A percentile compares a stretch with the other conserved stretches of the same genome.
These are phyloP conservation scores for Coelinius sp. DNA, from an alignment of 2,888 invertebrate species.

Conservation along the genomic window DNA sequence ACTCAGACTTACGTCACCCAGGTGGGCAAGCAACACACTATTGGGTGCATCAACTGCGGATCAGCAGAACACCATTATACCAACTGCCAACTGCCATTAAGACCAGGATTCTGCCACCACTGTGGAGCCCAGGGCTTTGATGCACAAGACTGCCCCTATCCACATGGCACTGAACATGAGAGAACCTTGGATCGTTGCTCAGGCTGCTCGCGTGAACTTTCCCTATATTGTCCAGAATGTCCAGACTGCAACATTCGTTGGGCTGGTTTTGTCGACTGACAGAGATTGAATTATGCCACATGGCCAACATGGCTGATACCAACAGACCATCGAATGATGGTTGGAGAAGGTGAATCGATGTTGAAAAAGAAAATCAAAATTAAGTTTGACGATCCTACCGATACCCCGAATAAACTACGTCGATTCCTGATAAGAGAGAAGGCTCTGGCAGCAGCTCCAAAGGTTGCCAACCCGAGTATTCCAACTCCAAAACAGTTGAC, in stretches of 20 bases:
- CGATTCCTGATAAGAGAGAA: slow-evolving; percentile 37
- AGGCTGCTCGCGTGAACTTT: slow-evolving; percentile 21
- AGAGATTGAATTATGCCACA: slow-evolving; percentile 37
- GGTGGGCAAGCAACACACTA: not conserved
- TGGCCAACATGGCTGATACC: slow-evolving; percentile 33
- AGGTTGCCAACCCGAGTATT: not conserved
- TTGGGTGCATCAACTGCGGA: slow-evolving; percentile 34
- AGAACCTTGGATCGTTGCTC: slow-evolving; percentile 27
- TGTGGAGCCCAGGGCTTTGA: slow-evolving; percentile 38
- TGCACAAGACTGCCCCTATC: slow-evolving; percentile 31
- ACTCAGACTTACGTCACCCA: not conserved
- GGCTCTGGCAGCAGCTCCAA: slow-evolving; percentile 4
- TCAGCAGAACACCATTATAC: not conserved
- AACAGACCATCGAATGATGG: slow-evolving; percentile 34
- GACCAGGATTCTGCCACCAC: slow-evolving; percentile 30
- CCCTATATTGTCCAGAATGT: slow-evolving; percentile 36
- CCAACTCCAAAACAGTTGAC: not conserved
- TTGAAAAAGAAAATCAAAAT: slow-evolving; percentile 34
- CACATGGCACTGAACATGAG: slow-evolving; percentile 39
- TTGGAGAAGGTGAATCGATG: slow-evolving; percentile 20
- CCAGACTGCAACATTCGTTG: slow-evolving; percentile 42
- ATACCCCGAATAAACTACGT: slow-evolving; percentile 28
- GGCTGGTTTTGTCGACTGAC: slow-evolving; percentile 38
- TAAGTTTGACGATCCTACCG: slow-evolving; percentile 16
- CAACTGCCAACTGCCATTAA: slow-evolving; percentile 16